phyloP scores from a whole-genome alignment of 2,888 invertebrate genomes.

The Hofmannophila pseudospretella region DNA sequence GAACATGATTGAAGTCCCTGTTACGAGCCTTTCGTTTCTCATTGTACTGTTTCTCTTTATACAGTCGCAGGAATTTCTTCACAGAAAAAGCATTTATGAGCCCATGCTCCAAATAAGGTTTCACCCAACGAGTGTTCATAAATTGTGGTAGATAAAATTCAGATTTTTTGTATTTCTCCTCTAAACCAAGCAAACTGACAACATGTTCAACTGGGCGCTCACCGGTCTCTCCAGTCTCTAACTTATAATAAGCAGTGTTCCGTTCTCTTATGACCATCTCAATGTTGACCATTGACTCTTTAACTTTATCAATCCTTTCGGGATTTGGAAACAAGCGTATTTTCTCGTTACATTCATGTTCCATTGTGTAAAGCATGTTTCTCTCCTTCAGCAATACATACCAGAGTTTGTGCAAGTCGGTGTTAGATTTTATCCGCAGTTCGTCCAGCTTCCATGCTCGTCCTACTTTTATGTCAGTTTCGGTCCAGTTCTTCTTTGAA shows the following conservation, averaged over 20 bases:
- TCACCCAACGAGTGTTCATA: conserved; percentile 81
- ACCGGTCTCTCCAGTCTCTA: conserved; percentile 93
- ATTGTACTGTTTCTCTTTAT: conserved; percentile 81
- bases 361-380: conserved; percentile 98
- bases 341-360: conserved; percentile 85
- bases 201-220: conserved; percentile 83
- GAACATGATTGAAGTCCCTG: conserved; percentile 82
- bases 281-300: conserved; percentile 96
- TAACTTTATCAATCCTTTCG: conserved; percentile 95
- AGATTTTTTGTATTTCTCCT: conserved; percentile 70
- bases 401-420: conserved; percentile 98
- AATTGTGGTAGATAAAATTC: conserved; percentile 83
- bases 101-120: conserved; percentile 74
- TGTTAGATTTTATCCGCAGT: conserved; percentile 94
- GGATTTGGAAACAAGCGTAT: conserved; percentile 89
- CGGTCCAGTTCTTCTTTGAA: conserved; percentile 88
- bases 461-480: conserved; percentile 85
- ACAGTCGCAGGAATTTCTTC: conserved; percentile 71
- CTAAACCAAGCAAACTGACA: conserved; percentile 79
- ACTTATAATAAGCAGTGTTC: conserved; percentile 90
- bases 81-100: conserved; percentile 78
- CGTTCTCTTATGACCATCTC: conserved; percentile 94
- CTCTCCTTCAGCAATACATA: conserved; percentile 93
- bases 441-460: conserved; percentile 94
- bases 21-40: conserved; percentile 75